These are phyloP conservation scores for Heliconius charithonia DNA, from an alignment of 2,888 invertebrate species.

Conservation along the genomic window DNA sequence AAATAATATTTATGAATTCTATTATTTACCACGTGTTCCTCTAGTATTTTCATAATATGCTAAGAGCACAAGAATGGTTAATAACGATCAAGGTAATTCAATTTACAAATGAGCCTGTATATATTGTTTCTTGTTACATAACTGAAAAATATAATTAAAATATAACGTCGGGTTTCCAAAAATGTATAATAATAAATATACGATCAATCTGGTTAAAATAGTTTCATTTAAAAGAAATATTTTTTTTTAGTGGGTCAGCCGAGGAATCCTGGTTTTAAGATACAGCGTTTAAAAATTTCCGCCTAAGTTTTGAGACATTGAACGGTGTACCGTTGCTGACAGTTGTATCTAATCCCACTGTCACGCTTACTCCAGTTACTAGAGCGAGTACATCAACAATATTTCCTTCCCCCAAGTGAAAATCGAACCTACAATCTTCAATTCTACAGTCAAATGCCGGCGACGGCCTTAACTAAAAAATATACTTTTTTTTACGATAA, in stretches of 20 bases:
- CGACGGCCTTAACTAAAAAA: not conserved
- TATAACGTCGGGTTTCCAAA: no score
- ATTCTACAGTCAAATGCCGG: not conserved
- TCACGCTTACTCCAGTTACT: not conserved
- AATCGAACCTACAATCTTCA: not conserved
- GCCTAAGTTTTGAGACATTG: not conserved
- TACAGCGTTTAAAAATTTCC: not conserved
- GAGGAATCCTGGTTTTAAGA: not conserved
- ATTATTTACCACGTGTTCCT: not conserved
- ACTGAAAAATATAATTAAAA: not conserved
- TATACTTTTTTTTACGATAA: slow-evolving; percentile 1
- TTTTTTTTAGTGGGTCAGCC: no score
- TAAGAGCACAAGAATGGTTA: not conserved
- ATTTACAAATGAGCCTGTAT: not conserved
- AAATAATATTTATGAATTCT: not conserved
- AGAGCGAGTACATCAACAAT: not conserved
- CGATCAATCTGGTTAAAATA: no score
- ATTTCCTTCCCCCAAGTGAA: not conserved
- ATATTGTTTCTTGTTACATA: not conserved
- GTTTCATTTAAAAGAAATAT: no score
- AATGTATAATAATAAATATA: no score
- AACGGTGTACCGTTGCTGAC: no score
- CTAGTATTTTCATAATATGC: not conserved
- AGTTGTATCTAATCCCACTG: not conserved
- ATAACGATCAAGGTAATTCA: not conserved